Conservation (phyloP, 2,113 vertebrate genomes). For the Microtus pennsylvanicus region DNA sequence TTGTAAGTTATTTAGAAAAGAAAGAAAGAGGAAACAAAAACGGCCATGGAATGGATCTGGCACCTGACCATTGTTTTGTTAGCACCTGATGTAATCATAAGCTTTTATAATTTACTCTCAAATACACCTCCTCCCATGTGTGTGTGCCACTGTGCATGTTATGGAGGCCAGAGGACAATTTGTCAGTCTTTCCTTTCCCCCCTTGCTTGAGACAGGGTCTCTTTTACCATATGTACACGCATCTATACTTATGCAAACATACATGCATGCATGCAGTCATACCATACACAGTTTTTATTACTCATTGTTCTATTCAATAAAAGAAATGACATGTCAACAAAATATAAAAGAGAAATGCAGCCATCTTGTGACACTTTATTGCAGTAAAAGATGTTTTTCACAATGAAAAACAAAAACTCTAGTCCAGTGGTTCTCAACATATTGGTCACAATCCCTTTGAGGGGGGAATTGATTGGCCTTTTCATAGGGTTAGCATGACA, state of each 20-base stretch:
- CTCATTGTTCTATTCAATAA: too few relatives aligned
- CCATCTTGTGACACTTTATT: constrained; percentile 13
- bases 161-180: background rate
- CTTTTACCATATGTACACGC: background rate
- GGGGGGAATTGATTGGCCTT: background rate
- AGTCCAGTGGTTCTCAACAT: background rate
- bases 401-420: background rate
- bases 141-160: background rate
- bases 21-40: too few relatives aligned
- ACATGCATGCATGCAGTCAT: background rate
- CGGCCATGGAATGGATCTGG: background rate
- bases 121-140: background rate
- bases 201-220: background rate
- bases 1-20: background rate
- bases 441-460: background rate
- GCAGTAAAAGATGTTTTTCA: background rate
- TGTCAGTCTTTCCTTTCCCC: background rate
- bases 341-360: background rate
- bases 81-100: background rate
- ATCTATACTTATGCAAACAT: background rate
- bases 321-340: background rate
- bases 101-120: background rate
- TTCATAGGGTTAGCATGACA: background rate
- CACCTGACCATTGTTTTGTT: background rate
- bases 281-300: background rate